Evolutionary conservation across 2,888 invertebrate genomes (phyloP), one percentile per base, ranked within the genome.

Genomic region (Drosophila prostipennis): DNA sequence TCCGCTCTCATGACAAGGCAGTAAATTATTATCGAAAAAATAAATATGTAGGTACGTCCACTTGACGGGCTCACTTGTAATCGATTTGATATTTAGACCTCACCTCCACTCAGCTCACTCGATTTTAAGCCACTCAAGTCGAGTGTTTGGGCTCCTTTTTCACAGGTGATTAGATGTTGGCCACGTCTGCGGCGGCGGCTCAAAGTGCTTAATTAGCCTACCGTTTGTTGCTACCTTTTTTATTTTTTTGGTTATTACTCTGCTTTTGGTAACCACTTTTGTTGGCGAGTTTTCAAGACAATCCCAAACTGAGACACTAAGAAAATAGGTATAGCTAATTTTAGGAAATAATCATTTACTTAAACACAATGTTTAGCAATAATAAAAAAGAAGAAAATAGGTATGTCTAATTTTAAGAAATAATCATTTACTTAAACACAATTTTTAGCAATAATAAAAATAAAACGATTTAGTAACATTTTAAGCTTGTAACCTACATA

Each of bases 1-100:
- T 81, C 87, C 79, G 87, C 60, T 78, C 72, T 67, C 67, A 71
- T 86, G 87, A 86, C 84, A 63, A 19, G 79, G 68, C 87, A 83
- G 63, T 73, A 75, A 75, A 64, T 75, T 74, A 74, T 76, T 72
- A 74, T 73, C 70, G 65, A 77, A 51, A 49, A 63, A 29, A 29
- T 29, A 29, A 29, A 7, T 29, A 29, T 29, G 32, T 42, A 42
- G 14, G 59, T 45, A 53, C 61, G 52, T 64, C 68, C 73, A 73
- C 57, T 73, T 74, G 73, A 73, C 73, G 74, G 59, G 73, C 63
- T 64, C 67, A 64, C 69, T 58, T 68, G 52, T 77, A 78, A 74
- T 78, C 71, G 80, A 86, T 72, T 77, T 71, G 70, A 78, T 83
- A 77, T 74, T 74, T 80, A 45, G 72, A 61, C 78, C 80, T 82